Evolutionary conservation across 1,140 invertebrate species (phyloP).

Genomic region (Cydia strobilella): DNA sequence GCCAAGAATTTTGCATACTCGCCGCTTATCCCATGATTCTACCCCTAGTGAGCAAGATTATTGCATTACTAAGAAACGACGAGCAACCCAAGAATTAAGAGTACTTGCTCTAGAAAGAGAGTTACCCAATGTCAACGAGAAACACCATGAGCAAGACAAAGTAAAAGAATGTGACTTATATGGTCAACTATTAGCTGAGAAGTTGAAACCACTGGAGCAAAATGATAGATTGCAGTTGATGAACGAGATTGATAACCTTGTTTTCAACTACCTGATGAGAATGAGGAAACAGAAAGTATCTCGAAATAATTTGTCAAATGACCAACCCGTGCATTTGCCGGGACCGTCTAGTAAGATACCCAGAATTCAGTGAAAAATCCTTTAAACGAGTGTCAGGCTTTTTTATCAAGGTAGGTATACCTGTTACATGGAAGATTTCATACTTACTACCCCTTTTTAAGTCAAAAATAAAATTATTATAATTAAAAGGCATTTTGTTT

Average conservation of each 20-base stretch:
- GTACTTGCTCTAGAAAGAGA: neutral
- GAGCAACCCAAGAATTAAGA: neutral
- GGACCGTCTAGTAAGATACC: neutral
- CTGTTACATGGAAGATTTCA: no score
- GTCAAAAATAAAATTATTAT: no score
- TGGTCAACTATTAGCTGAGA: slow-evolving; percentile 16
- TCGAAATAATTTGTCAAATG: neutral
- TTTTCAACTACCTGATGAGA: neutral
- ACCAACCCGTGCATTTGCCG: neutral
- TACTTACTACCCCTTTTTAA: no score
- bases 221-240: neutral
- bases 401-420: no score
- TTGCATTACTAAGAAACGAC: neutral
- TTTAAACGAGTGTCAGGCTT: no score
- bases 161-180: slow-evolving; percentile 17
- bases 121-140: neutral
- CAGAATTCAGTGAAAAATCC: no score
- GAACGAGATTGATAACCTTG: slow-evolving; percentile 20
- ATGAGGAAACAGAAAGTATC: neutral
- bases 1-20: no score
- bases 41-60: neutral
- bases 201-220: neutral
- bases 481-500: no score
- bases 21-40: no score
- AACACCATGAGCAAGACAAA: neutral